Percentiles rank a stretch among this genome's conserved stretches.
Conservation (phyloP, 2,888 invertebrate species). For the Thera britannica region DNA sequence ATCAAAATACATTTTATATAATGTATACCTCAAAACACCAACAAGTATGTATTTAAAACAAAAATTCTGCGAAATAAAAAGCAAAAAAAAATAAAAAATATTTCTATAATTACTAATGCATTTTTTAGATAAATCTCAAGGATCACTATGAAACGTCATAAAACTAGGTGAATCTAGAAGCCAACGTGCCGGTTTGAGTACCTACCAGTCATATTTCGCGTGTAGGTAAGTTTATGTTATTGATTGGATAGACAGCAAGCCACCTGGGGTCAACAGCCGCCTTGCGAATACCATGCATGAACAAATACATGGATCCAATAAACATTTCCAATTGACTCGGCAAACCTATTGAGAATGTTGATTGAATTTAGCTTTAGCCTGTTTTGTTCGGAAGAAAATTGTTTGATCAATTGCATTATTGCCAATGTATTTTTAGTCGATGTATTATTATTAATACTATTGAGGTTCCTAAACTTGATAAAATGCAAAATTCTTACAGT, state of each 20-base stretch:
- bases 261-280: slow-evolving; percentile 55
- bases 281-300: slow-evolving; percentile 65
- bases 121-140: too few species aligned
- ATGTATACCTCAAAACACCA: too few species aligned
- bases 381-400: slow-evolving; percentile 8
- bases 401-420: slow-evolving; percentile 6
- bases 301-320: slow-evolving; percentile 55
- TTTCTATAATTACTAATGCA: too few species aligned
- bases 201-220: slow-evolving; percentile 28
- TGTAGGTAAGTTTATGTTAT: slow-evolving; percentile 56
- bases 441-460: not conserved
- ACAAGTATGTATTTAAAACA: too few species aligned
- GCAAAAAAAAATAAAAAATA: too few species aligned
- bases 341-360: slow-evolving; percentile 28
- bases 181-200: slow-evolving; percentile 13
- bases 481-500: too few species aligned
- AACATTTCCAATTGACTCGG: slow-evolving; percentile 40
- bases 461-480: too few species aligned
- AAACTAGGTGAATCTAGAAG: not conserved
- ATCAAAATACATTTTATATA: too few species aligned
- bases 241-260: slow-evolving; percentile 62
- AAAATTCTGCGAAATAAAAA: too few species aligned
- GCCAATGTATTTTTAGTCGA: not conserved
- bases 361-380: slow-evolving; percentile 31
- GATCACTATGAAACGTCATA: too few species aligned